A percentile compares a stretch with the other conserved stretches of the same genome.
Evolutionary conservation across 2,888 invertebrate species (phyloP).

Genomic region (Isoperla grammatica): DNA sequence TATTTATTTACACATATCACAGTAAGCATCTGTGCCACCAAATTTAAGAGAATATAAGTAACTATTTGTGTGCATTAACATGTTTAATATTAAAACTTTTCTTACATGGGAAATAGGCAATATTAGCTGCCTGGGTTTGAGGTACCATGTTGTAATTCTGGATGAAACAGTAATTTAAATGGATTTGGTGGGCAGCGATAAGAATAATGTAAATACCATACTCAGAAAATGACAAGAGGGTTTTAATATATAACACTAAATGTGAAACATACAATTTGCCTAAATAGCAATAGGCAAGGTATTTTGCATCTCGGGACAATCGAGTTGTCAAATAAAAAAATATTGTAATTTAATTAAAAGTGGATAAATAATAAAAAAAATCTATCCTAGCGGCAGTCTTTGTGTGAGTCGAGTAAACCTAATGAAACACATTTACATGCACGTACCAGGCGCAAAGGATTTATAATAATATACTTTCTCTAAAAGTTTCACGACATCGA

Average conservation of each 20-base stretch:
- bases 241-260: conserved; percentile 3
- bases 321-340: background rate
- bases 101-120: background rate
- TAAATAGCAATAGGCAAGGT: background rate
- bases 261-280: conserved; percentile 8
- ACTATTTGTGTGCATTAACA: conserved; percentile 13
- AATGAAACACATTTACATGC: conserved; percentile 21
- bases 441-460: conserved; percentile 21
- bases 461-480: conserved; percentile 22
- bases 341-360: conserved; percentile 4
- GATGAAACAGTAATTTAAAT: conserved; percentile 14
- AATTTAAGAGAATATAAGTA: conserved; percentile 9
- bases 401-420: conserved; percentile 11
- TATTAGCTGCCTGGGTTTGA: conserved; percentile 11
- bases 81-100: conserved; percentile 12
- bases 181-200: conserved; percentile 4
- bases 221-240: conserved; percentile 5
- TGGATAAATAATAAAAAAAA: conserved; percentile 11
- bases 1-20: conserved; percentile 28
- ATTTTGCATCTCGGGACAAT: no score
- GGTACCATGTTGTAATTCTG: conserved; percentile 21
- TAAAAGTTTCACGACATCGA: conserved; percentile 26
- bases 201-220: background rate
- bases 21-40: conserved; percentile 28
- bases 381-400: conserved; percentile 13